Evolutionary conservation across 2,888 invertebrate genomes (phyloP).

Genomic region (Perizoma affinitatum): DNA sequence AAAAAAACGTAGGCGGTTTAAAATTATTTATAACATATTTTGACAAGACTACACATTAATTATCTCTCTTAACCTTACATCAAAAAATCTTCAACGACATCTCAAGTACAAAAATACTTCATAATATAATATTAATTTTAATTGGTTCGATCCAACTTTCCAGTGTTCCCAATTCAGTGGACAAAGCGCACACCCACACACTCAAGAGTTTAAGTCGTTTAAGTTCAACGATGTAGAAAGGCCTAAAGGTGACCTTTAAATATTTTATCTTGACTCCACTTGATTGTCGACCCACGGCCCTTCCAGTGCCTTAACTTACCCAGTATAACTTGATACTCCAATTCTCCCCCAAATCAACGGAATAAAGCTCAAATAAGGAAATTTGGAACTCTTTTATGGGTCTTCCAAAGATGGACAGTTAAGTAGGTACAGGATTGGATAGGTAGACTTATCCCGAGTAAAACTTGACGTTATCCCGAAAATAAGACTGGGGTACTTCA

Average conservation of each 20-base stretch:
- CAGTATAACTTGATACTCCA: constrained; percentile 60
- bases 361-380: constrained; percentile 54
- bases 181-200: constrained; percentile 52
- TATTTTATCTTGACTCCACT: constrained; percentile 79
- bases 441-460: constrained; percentile 72
- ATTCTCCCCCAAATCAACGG: constrained; percentile 53
- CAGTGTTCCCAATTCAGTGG: constrained; percentile 34
- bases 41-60: neutral
- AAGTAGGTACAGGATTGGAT: constrained; percentile 65
- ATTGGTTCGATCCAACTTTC: constrained; percentile 14
- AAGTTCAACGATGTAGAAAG: constrained; percentile 58
- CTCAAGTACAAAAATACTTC: neutral
- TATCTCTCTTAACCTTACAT: too few species aligned
- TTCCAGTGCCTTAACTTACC: constrained; percentile 66
- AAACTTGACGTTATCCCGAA: constrained; percentile 66
- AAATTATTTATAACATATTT: constrained; percentile 1
- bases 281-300: constrained; percentile 78
- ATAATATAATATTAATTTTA: neutral
- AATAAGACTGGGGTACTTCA: constrained; percentile 62
- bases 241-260: constrained; percentile 76
- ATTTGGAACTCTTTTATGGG: constrained; percentile 58
- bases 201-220: constrained; percentile 68
- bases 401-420: constrained; percentile 62
- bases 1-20: neutral
- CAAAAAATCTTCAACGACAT: neutral